These are phyloP conservation scores for Gambelia wislizenii DNA, from an alignment of 2,797 vertebrate genomes.

Conservation along the genomic window DNA sequence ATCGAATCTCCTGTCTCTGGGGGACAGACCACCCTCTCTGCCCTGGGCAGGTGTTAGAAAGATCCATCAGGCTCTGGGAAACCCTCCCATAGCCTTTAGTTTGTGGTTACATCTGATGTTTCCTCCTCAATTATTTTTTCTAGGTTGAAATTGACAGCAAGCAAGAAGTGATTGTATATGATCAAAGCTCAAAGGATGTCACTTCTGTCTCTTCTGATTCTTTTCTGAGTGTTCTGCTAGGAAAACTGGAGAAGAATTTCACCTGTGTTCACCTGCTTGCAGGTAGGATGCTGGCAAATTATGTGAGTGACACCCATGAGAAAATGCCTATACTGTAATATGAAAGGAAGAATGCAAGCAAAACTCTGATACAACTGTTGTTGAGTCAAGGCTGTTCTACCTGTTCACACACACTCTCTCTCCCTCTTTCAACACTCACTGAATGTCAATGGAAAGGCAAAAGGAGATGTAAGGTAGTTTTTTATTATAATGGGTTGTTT, in stretches of 20 bases:
- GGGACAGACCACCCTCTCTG: too few relatives aligned
- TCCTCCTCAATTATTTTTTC: conserved; percentile 48
- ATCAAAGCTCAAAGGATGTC: conserved; percentile 89
- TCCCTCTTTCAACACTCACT: background rate
- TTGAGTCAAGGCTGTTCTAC: background rate
- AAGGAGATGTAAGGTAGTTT: background rate
- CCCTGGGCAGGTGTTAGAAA: background rate
- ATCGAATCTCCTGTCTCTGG: background rate
- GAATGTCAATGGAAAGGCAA: background rate
- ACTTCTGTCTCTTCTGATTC: conserved; percentile 85
- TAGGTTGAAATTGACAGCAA: conserved; percentile 87
- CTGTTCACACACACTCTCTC: background rate
- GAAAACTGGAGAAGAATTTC: conserved; percentile 92
- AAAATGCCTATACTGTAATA: accelerated
- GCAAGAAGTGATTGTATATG: conserved; percentile 94
- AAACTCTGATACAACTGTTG: background rate
- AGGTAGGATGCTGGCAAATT: conserved; percentile 79
- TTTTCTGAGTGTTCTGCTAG: conserved; percentile 91
- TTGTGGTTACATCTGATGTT: background rate
- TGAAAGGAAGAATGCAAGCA: accelerated
- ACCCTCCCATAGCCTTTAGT: background rate
- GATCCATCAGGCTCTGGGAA: background rate
- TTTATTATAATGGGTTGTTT: background rate
- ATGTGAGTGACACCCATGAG: conserved; percentile 3
- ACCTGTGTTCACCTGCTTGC: conserved; percentile 90